Conservation (phyloP, 2,888 invertebrate species). For the Hecatera dysodea region DNA sequence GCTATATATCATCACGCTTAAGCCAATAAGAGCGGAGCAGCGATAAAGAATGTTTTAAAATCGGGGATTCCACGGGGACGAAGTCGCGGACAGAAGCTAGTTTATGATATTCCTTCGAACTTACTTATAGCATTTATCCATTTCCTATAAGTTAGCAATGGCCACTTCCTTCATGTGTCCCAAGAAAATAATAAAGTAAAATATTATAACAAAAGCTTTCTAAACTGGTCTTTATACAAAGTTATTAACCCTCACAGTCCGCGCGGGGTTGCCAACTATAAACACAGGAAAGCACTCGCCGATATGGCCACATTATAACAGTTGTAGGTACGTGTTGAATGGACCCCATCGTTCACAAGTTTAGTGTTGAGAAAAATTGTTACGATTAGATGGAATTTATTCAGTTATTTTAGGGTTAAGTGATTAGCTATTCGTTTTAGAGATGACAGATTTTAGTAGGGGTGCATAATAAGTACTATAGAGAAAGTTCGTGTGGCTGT, state of each 20-base stretch:
- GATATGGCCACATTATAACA: conserved; percentile 55
- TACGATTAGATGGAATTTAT: conserved; percentile 27
- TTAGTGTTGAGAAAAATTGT: conserved; percentile 48
- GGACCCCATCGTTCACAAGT: conserved; percentile 32
- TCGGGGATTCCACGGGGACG: too few relatives aligned
- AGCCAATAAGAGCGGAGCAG: too few relatives aligned
- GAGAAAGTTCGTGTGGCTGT: too few relatives aligned
- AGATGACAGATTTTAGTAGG: conserved; percentile 6
- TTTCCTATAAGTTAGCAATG: too few relatives aligned
- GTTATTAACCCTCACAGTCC: conserved; percentile 58
- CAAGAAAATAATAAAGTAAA: conserved; percentile 38
- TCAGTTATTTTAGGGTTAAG: conserved; percentile 43
- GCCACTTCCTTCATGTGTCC: background rate
- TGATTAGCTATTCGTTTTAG: conserved; percentile 50
- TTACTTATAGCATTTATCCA: too few relatives aligned
- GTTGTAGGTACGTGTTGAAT: conserved; percentile 26
- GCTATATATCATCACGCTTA: too few relatives aligned
- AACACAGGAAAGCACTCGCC: conserved; percentile 73
- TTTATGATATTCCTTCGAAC: too few relatives aligned
- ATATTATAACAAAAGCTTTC: conserved; percentile 55
- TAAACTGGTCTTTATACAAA: conserved; percentile 54
- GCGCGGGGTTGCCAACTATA: conserved; percentile 49
- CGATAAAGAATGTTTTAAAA: too few relatives aligned
- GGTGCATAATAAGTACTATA: conserved; percentile 2
- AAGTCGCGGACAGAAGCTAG: too few relatives aligned